Evolutionary conservation across 1,140 invertebrate genomes (phyloP).

Genomic region (Trinorchestia longiramus): DNA sequence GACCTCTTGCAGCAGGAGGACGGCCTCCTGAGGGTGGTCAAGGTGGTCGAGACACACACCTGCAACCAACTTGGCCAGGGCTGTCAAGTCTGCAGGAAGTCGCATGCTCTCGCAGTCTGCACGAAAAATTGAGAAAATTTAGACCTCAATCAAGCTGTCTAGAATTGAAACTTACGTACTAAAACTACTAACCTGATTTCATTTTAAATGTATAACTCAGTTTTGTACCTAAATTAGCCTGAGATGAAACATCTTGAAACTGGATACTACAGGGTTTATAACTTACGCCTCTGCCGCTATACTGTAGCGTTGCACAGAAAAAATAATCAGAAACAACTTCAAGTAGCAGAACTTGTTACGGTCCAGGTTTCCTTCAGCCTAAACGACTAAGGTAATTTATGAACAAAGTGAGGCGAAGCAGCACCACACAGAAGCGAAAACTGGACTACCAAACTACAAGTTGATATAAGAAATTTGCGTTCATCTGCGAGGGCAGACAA

Average conservation of each 20-base stretch:
- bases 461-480: neutral
- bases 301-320: neutral
- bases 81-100: conserved; percentile 11
- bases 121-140: neutral
- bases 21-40: conserved; percentile 20
- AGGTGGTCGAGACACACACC: conserved; percentile 8
- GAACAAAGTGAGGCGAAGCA: neutral
- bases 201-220: neutral
- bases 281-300: no score
- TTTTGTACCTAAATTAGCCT: neutral
- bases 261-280: no score
- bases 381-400: neutral
- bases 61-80: conserved; percentile 28
- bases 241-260: no score
- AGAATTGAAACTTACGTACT: neutral
- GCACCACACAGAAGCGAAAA: neutral
- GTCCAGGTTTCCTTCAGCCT: no score
- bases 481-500: neutral
- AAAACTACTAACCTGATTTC: neutral
- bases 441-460: neutral
- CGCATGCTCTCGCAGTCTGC: conserved; percentile 39
- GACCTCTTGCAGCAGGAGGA: conserved; percentile 25
- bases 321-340: neutral
- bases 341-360: neutral
- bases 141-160: neutral